These are phyloP conservation scores for Zootoca vivipara DNA, from an alignment of 2,113 vertebrate species.

Conservation along the genomic window DNA sequence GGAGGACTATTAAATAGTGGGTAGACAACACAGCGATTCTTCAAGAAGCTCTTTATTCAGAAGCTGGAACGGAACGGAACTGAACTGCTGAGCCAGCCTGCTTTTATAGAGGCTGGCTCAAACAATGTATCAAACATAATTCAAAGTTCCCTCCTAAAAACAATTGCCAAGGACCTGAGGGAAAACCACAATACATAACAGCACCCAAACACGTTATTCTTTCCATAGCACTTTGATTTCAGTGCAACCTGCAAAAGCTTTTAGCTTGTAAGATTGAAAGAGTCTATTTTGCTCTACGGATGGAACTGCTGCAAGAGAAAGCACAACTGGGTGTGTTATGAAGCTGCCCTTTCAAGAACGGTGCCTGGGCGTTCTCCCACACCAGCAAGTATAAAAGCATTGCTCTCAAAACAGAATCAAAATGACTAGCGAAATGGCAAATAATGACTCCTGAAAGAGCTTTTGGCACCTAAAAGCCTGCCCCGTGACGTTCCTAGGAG, in stretches of 20 bases:
- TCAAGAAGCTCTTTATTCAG: no score
- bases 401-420: background rate
- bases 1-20: no score
- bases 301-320: background rate
- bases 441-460: background rate
- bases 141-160: no score
- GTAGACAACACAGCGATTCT: no score
- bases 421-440: background rate
- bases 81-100: no score
- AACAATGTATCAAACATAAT: no score
- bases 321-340: background rate
- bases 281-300: background rate
- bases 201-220: background rate
- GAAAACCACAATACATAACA: no score
- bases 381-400: background rate
- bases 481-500: slow-evolving; percentile 45
- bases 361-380: background rate
- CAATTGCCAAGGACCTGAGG: no score
- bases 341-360: background rate
- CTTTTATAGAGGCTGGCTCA: no score
- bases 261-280: background rate
- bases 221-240: background rate
- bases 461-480: slow-evolving; percentile 38
- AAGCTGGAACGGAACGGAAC: no score
- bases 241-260: background rate